Evolutionary conservation across 64 coral and sea anemone species (phyloP).

Genomic region (Porites australiensis): DNA sequence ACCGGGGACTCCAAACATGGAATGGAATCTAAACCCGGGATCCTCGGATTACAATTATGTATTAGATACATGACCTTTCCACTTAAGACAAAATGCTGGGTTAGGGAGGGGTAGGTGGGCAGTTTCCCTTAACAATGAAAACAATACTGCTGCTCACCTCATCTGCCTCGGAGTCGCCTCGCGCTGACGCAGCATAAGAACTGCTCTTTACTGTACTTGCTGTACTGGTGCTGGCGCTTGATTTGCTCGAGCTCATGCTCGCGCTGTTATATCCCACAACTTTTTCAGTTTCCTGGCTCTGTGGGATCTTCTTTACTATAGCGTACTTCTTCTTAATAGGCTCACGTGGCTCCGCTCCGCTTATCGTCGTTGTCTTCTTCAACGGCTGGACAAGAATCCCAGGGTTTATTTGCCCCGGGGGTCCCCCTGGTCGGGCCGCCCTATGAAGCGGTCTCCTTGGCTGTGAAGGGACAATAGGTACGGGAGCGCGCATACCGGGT

Average conservation of each 20-base stretch:
- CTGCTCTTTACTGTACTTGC: slow-evolving; percentile 98
- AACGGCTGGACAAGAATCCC: slow-evolving; percentile 79
- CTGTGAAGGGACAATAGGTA: slow-evolving; percentile 88
- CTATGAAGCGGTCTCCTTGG: slow-evolving; percentile 85
- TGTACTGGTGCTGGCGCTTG: slow-evolving; percentile 90
- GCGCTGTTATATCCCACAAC: slow-evolving; percentile 75
- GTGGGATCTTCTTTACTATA: slow-evolving; percentile 91
- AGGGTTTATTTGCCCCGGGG: slow-evolving; percentile 38
- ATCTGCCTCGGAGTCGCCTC: slow-evolving; percentile 85
- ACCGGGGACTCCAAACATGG: no score
- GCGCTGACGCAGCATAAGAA: slow-evolving; percentile 74
- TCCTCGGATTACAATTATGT: no score
- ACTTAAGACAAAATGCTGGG: no score
- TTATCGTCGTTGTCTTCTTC: slow-evolving; percentile 86
- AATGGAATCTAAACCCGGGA: no score
- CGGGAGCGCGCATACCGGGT: slow-evolving; percentile 74
- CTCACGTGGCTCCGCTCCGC: slow-evolving; percentile 57
- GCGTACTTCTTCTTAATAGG: slow-evolving; percentile 95
- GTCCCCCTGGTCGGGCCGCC: slow-evolving; percentile 56
- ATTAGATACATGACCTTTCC: not conserved
- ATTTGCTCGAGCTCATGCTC: slow-evolving; percentile 91
- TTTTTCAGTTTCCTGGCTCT: slow-evolving; percentile 80
- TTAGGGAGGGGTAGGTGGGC: no score
- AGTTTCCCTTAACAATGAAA: not conserved
- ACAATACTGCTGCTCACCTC: slow-evolving; percentile 25